Evolutionary conservation across 2,797 vertebrate genomes (phyloP).

Genomic region (Thaleichthys pacificus): DNA sequence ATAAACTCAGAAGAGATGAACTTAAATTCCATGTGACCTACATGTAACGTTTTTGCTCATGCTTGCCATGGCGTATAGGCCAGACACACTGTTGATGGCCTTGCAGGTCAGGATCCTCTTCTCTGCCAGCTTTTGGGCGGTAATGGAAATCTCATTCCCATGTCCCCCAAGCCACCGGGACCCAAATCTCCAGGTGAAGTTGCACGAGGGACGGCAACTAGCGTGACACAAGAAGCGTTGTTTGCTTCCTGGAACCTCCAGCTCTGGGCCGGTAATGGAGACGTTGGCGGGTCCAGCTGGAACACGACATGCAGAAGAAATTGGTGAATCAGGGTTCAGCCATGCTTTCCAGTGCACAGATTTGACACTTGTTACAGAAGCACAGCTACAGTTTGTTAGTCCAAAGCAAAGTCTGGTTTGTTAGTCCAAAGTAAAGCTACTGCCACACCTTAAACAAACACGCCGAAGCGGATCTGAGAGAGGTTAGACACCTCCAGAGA

Average conservation of each 20-base stretch:
- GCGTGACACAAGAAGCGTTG: constrained; percentile 54
- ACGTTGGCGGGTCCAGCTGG: constrained; percentile 56
- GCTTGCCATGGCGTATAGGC: constrained; percentile 28
- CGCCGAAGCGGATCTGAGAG: no score
- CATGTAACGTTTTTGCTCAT: constrained; percentile 26
- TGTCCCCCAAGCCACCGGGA: constrained; percentile 41
- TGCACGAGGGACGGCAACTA: constrained; percentile 57
- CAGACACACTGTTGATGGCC: constrained; percentile 52
- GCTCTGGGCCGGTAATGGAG: constrained; percentile 44
- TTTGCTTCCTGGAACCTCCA: constrained; percentile 35
- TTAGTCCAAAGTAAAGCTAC: no score
- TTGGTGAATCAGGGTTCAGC: background rate
- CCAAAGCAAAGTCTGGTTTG: no score
- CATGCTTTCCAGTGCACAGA: background rate
- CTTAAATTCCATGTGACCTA: constrained; percentile 32
- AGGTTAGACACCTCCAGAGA: no score
- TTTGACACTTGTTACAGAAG: background rate
- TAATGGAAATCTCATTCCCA: constrained; percentile 49
- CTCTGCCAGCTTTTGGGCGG: constrained; percentile 21
- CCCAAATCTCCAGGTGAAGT: constrained; percentile 45
- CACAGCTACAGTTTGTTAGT: background rate
- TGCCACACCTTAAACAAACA: no score
- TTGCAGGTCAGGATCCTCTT: constrained; percentile 42
- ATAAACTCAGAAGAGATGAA: background rate
- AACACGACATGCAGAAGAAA: background rate